phyloP scores from a whole-genome alignment of 92 coral and sea anemone species.

The Scolanthus callimorphus region DNA sequence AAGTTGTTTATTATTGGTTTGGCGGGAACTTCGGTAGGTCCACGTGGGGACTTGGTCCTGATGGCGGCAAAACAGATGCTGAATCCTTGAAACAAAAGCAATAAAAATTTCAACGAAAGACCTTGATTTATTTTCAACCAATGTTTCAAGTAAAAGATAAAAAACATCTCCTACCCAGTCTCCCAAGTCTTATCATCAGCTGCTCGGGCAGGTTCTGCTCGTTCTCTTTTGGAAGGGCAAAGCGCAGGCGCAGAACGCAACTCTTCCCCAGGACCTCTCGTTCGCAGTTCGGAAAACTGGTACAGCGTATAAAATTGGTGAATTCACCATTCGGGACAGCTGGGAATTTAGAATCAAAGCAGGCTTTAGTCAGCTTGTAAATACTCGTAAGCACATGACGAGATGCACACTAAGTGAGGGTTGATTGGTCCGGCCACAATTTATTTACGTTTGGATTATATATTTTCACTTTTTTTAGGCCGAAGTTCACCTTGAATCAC shows the following conservation, averaged over 20 bases:
- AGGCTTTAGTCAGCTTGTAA: no score
- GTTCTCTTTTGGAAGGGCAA: conserved; percentile 3
- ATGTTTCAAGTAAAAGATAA: no score
- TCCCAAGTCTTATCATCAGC: conserved; percentile 49
- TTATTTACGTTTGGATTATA: no score
- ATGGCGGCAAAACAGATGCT: conserved; percentile 50
- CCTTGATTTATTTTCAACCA: background rate
- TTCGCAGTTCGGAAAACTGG: conserved; percentile 45
- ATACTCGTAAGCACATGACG: no score
- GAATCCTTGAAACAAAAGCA: conserved; percentile 31
- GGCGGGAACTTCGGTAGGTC: conserved; percentile 36
- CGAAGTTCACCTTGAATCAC: no score
- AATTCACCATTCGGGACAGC: conserved; percentile 9
- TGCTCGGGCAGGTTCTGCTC: conserved; percentile 32
- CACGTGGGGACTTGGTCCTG: conserved; percentile 34
- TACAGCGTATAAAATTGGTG: conserved; percentile 42
- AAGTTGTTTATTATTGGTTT: conserved; percentile 50
- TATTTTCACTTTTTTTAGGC: background rate
- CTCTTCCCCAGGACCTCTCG: conserved; percentile 68
- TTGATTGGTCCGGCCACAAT: no score
- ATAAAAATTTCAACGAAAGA: background rate
- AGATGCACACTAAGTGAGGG: no score
- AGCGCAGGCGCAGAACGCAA: conserved; percentile 50
- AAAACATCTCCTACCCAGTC: conserved; percentile 47
- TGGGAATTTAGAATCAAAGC: no score